Conservation (phyloP, 2,888 invertebrate genomes). For the Acrobasis repandana region DNA sequence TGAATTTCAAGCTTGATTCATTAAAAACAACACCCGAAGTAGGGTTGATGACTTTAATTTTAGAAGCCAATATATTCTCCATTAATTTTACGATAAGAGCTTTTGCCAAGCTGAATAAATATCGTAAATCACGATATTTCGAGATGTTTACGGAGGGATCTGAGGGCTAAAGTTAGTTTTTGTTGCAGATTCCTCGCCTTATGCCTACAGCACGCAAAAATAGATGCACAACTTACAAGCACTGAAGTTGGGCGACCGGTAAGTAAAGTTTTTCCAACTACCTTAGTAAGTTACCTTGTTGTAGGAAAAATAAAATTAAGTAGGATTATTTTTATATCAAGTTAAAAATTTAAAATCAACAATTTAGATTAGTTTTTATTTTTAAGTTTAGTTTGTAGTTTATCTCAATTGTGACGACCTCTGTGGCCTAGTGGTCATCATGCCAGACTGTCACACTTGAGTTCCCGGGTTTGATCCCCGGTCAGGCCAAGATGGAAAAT, state of each 20-base stretch:
- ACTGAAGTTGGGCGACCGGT: slow-evolving; percentile 65
- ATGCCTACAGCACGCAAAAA: slow-evolving; percentile 52
- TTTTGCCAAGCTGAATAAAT: slow-evolving; percentile 37
- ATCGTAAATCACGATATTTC: slow-evolving; percentile 37
- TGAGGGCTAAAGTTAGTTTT: slow-evolving; percentile 31
- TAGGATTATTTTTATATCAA: no score
- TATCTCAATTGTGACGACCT: no score
- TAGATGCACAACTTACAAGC: slow-evolving; percentile 58
- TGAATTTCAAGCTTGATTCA: no score
- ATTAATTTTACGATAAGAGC: slow-evolving; percentile 31
- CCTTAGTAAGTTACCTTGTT: background rate
- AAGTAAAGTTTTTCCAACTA: slow-evolving; percentile 36
- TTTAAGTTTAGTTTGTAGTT: no score
- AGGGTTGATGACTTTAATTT: background rate
- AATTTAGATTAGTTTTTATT: no score
- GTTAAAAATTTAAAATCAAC: no score
- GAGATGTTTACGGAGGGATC: slow-evolving; percentile 26
- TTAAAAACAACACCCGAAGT: background rate
- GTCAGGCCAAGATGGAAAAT: no score
- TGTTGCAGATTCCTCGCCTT: slow-evolving; percentile 67
- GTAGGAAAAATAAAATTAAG: no score
- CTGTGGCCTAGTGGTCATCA: no score
- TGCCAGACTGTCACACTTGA: no score
- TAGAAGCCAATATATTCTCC: slow-evolving; percentile 9
- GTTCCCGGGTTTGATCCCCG: no score